Percentiles rank a stretch among this genome's conserved stretches.
Evolutionary conservation across 2,888 invertebrate genomes (phyloP).

Genomic region (Lycophotia porphyrea): DNA sequence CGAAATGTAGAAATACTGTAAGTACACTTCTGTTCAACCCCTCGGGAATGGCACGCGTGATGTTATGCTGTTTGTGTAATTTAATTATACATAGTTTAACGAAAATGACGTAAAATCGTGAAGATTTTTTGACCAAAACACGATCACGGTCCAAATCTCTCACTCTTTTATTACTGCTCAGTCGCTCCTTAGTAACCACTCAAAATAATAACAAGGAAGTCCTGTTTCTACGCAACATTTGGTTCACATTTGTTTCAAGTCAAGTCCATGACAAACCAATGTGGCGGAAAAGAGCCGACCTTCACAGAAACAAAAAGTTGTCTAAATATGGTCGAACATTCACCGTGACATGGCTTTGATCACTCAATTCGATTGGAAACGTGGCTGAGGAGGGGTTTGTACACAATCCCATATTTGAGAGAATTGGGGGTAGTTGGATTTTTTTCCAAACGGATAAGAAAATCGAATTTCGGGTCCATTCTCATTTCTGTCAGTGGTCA

Average conservation of each 20-base stretch:
- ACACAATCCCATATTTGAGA: constrained; percentile 8
- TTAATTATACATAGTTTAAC: not conserved
- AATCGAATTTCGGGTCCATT: constrained; percentile 5
- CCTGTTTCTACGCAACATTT: constrained; percentile 53
- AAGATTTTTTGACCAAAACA: not conserved
- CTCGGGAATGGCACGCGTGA: not conserved
- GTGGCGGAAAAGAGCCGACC: constrained; percentile 58
- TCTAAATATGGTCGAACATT: constrained; percentile 55
- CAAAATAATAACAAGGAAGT: constrained; percentile 59
- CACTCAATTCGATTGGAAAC: constrained; percentile 21
- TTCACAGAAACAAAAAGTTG: constrained; percentile 56
- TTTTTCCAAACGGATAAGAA: constrained; percentile 7
- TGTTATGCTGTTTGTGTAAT: not conserved
- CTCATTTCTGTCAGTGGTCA: not conserved
- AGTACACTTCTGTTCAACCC: not conserved
- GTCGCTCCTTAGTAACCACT: constrained; percentile 29
- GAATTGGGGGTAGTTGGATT: constrained; percentile 16
- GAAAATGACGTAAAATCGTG: not conserved
- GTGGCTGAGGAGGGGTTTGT: constrained; percentile 16
- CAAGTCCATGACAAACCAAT: constrained; percentile 53
- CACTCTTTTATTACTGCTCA: constrained; percentile 2
- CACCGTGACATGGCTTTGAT: constrained; percentile 52
- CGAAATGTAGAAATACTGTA: not conserved
- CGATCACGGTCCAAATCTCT: not conserved
- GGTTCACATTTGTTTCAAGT: constrained; percentile 54